Percentiles rank a stretch among this genome's conserved stretches.
Conservation (phyloP, 1,140 invertebrate genomes). For the Penaeus vannamei region DNA sequence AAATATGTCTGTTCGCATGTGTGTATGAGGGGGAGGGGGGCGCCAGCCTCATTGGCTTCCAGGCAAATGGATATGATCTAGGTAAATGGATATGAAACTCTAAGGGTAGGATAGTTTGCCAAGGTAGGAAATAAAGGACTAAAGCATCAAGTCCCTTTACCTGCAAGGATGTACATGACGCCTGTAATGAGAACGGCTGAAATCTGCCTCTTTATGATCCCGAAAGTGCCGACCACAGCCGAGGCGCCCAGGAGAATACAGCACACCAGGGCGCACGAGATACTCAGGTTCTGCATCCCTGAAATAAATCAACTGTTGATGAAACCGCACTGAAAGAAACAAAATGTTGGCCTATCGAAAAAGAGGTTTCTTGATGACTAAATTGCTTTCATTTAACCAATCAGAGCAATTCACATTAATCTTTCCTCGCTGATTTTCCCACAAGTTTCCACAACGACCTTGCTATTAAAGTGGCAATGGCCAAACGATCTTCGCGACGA, state of each 20-base stretch:
- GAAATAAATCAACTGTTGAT: constrained; percentile 67
- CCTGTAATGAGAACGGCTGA: constrained; percentile 91
- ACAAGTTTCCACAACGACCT: too few relatives aligned
- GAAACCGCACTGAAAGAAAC: neutral
- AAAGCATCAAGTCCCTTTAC: constrained; percentile 73
- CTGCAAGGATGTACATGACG: constrained; percentile 91
- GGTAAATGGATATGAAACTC: neutral
- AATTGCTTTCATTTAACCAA: neutral
- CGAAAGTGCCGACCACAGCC: constrained; percentile 86
- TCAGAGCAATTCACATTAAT: too few relatives aligned
- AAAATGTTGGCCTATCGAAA: neutral
- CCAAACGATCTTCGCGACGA: too few relatives aligned
- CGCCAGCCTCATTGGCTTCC: too few relatives aligned
- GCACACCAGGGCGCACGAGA: constrained; percentile 91
- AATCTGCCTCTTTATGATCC: constrained; percentile 88
- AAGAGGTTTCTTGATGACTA: neutral
- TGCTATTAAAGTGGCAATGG: too few relatives aligned
- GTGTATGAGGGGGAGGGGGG: too few relatives aligned
- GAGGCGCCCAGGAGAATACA: constrained; percentile 87
- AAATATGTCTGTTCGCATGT: too few relatives aligned
- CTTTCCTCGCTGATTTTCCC: too few relatives aligned
- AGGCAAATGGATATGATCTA: too few relatives aligned
- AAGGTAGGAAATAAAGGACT: too few relatives aligned
- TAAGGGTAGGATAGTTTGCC: neutral
- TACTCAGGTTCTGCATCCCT: constrained; percentile 95